Evolutionary conservation across 2,797 vertebrate genomes (phyloP), one percentile per base, ranked within the genome.

Genomic region (Myripristis jacobus): DNA sequence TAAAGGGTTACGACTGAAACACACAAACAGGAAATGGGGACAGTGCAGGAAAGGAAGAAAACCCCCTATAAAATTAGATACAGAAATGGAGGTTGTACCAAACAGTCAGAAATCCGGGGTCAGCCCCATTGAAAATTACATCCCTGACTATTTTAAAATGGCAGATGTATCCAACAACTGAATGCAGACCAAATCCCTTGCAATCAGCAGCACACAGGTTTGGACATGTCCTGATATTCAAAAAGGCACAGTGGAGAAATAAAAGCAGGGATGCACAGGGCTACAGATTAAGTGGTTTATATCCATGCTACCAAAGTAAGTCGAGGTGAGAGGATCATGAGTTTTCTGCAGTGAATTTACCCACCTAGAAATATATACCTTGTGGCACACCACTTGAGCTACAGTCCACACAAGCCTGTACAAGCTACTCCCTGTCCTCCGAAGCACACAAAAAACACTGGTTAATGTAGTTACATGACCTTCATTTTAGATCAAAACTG

Each of bases 1-100:
- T 67, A 77, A 73, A 78, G 67, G 15, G 56, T 76, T 77, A 64
- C 86, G 81, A 80, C 69, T 72, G 68, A 50, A 75, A 79, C 6
- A 22, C 34, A 61, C 22, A 64, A 56, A 67, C 13, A 62, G 50
- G 21, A 79, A 72, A 64, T 43, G 6, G 22, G 34, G 4, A 19
- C 74, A 67, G 62, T 43, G 55, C 31, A 24, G 21, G 55, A 62
- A 68, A 76, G 7, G 5, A 83, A 80, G 81, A 74, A 83, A 80
- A 84, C 65, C 64, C 57, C 0, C 8, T 34, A 53, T 64, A 54
- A 77, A 84, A 72, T 44, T 24, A 75, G 64, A 80, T 18, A 24
- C 24, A 50, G 21, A 77, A 54, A 75, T 8, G 10, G 27, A 13
- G 10, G 48, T 56, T 63, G 66, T 46, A 56, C 41, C 52, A 65